Evolutionary conservation across 2,113 vertebrate genomes (phyloP), one percentile per base, ranked within the genome.

Genomic region (Vulpes lagopus): DNA sequence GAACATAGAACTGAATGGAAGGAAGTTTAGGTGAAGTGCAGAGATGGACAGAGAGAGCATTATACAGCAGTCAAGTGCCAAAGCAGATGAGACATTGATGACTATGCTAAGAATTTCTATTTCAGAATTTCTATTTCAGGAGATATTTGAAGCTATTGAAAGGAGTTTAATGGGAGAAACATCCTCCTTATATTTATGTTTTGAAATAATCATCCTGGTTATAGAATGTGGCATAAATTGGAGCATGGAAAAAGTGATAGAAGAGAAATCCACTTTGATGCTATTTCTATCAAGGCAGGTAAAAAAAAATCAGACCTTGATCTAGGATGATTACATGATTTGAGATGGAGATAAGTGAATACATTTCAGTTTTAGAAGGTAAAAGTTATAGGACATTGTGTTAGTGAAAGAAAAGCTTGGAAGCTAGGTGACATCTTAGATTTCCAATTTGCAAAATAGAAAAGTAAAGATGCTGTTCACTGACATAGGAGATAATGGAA

Each of bases 21-120:
- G 55, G 2, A 57, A 0, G 0, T 10, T 3, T 22, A 0, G 27
- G 2, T 35, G 12, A 4, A 12, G 3, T 2, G 17, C n/a, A 94
- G 38, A 82, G 49, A 57, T 43, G 51, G 20, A 9, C 27, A 30
- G 35, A 51, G 17, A 62, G 4, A 20, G 74, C 1, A 23, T 32
- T 6, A 16, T 49, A 35, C 27, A 55, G 30, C 11, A 59, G 32
- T 6, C 25, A 93, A 30, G 27, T n/a, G 20, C 10, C 25, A 51
- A 15, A 55, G 5, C 11, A 53, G 15, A 22, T 12, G 51, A 22
- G 9, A 76, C 22, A 5, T 22, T 27, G 15, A 27, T n/a, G 62
- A 1, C 30, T 71, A 27, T 23, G 9, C n/a, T 78, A 60, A 35
- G 22, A 11, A 82, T 55, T 69, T 60, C 8, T 84, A n/a, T 79